Evolutionary conservation across 2,113 vertebrate species (phyloP), one percentile per base, ranked within the genome.

Genomic region (Neopipo cinnamomea): DNA sequence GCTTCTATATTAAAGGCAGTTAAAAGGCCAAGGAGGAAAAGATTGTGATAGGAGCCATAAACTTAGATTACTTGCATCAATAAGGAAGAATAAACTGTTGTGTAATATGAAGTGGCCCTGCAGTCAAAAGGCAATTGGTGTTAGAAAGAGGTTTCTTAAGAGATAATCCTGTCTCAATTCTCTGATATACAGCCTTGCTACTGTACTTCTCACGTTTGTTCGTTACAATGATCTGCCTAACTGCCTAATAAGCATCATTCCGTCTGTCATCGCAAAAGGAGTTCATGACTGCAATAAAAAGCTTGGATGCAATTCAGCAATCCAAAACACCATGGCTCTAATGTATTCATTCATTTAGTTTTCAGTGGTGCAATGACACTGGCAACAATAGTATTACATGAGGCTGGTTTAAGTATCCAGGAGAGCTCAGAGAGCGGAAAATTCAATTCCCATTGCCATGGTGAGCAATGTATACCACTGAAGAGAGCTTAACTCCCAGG

Each of bases 361-460:
- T 97, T 96, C 96, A 95, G 96, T 84, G 77, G 89, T 82, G 91
- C 96, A 77, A 72, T 74, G 75, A 96, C 95, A 96, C 92, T 35
- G 91, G 96, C 96, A 97, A 92, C 88, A 88, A 95, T 86, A 72
- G 96, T 90, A 92, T 97, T 96, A 81, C 96, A 94, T 83, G 93
- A 97, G 95, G 91, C 94, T 93, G 91, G 68, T 95, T 97, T 95
- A 97, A 87, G 93, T 89, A 96, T 95, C 93, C 95, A 91, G 85
- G 95, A 88, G 92, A 92, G 88, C 84, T 94, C 93, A 89, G 91
- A 50, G 65, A 95, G 94, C 70, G 42, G 91, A 96, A 97, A 97
- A 98, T 98, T 97, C 97, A 97, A 91, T 97, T 97, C 96, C 84
- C 87, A 98, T 97, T 95, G 95, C 97, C 96, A 98, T 97, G 97